Evolutionary conservation across 2,797 vertebrate genomes (phyloP), one percentile per base, ranked within the genome.

Genomic region (Danio aesculapii): DNA sequence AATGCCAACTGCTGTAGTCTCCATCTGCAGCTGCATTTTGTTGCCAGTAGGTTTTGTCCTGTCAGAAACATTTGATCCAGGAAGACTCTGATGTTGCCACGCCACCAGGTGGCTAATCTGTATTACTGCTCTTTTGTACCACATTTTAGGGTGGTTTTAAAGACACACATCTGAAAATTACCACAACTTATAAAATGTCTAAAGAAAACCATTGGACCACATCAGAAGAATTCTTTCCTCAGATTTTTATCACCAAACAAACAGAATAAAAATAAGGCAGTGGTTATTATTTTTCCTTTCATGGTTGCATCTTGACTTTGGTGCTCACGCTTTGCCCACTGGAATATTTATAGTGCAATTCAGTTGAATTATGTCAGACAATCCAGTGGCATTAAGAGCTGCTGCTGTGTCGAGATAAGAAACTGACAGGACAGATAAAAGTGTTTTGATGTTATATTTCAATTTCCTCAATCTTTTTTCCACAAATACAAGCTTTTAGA

Each of bases 91-190:
- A 82, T 87, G 75, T 84, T 91, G 84, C 82, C 87, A 86, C 84
- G 92, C 93, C 94, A 93, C 89, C 93, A 84, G 75, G 91, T 94
- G 94, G 93, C 47, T 43, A 64, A 76, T 64, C 43, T n/a, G 6
- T 13, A 88, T 84, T 89, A 88, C 41, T 81, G 58, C 70, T 49
- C 58, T 77, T 64, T 77, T 70, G 21, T 62, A 12, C 52, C 67
- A 52, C 47, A 61, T 85, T 84, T 75, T 52, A 59, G 49, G 16
- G 43, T 44, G 72, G 77, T 79, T 86, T 80, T 78, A 87, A 55
- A 44, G 49, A 49, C 43, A 79, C n/a, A 66, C 62, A 63, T 58
- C 64, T 3, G 55, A 30, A 41, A 78, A 67, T 74, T n/a, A 72
- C 46, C 64, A 61, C 63, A 47, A 43, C 21, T 64, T 58, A 39